Evolutionary conservation across 1,140 invertebrate genomes (phyloP), one percentile per base, ranked within the genome.

Genomic region (Ctenoplectra terminalis): DNA sequence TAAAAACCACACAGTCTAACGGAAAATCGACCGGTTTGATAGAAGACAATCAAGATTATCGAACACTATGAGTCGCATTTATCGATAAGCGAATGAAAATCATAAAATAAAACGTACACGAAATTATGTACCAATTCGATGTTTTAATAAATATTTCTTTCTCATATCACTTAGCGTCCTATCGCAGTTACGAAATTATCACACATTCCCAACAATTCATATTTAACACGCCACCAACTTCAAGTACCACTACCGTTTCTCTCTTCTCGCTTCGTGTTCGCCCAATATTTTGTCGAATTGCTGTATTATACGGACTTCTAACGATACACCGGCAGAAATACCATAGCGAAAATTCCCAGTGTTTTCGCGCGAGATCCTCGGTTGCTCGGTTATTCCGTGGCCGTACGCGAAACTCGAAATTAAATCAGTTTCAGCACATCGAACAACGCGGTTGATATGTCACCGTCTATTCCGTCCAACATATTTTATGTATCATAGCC

Each of bases 341-440:
- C 31, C 50, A 23, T 11, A 15, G 6, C 23, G 63, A 46, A 50
- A 77, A 31, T 77, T 77, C 58, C 52, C 52, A 31, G n/a, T 58
- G 52, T 77, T 77, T 66, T 66, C 75, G 46, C 34, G 52, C 50
- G 73, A 77, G 46, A 77, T 54, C 75, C 75, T 43, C 40, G 34
- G 31, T 37, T 13, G 71, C 56, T 46, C 13, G 20, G 56, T 43
- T 73, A 34, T 64, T 46, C 60, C 34, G 56, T 31, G 3, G 31
- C 17, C 40, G 43, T 69, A 31, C 40, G 52, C 40, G 40, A 67
- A 77, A 77, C 52, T 77, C 40, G 11, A 58, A 77, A 77, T 58
- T 58, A 69, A 69, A 77, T 67, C 63, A 48, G 52, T 69, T 58
- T 58, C 66, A 69, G 23, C 60, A 29, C 52, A 40, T 40, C 50